A percentile compares a stretch with the other conserved stretches of the same genome.
Conservation (phyloP, 2,888 invertebrate genomes). For the Orthosia cruda region DNA sequence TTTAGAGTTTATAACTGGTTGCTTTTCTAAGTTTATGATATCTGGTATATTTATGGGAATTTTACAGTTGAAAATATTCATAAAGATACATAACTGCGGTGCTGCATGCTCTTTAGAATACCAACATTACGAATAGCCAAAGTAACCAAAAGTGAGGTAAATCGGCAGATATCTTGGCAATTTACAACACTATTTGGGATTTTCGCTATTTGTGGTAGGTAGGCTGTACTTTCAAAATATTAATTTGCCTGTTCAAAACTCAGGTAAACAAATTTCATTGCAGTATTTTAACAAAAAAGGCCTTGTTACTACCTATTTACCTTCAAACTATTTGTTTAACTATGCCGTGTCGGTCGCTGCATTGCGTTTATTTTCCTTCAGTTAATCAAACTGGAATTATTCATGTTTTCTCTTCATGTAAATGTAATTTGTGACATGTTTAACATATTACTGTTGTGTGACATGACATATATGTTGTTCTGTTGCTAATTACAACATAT, state of each 20-base stretch:
- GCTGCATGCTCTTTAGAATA: background rate
- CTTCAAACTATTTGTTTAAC: slow-evolving; percentile 14
- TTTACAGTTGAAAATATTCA: slow-evolving; percentile 42
- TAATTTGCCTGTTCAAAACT: background rate
- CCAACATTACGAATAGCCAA: background rate
- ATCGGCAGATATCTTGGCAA: background rate
- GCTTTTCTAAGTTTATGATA: slow-evolving; percentile 57
- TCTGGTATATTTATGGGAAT: slow-evolving; percentile 53
- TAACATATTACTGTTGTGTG: slow-evolving; percentile 47
- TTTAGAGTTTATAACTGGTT: slow-evolving; percentile 51
- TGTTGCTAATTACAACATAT: slow-evolving; percentile 39
- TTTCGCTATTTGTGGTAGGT: too few species aligned
- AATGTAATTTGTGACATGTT: slow-evolving; percentile 56
- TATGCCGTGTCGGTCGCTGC: slow-evolving; percentile 42
- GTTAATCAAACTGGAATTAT: slow-evolving; percentile 68
- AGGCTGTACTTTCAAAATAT: background rate
- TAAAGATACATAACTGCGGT: slow-evolving; percentile 15
- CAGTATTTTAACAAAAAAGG: slow-evolving; percentile 6
- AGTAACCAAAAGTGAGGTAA: background rate
- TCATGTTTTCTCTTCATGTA: slow-evolving; percentile 61
- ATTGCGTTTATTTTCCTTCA: slow-evolving; percentile 63
- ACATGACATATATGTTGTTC: slow-evolving; percentile 45
- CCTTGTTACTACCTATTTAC: background rate
- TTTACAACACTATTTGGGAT: too few species aligned
- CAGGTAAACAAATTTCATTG: background rate